Evolutionary conservation across 2,888 invertebrate genomes (phyloP).

Genomic region (Cloeon dipterum): DNA sequence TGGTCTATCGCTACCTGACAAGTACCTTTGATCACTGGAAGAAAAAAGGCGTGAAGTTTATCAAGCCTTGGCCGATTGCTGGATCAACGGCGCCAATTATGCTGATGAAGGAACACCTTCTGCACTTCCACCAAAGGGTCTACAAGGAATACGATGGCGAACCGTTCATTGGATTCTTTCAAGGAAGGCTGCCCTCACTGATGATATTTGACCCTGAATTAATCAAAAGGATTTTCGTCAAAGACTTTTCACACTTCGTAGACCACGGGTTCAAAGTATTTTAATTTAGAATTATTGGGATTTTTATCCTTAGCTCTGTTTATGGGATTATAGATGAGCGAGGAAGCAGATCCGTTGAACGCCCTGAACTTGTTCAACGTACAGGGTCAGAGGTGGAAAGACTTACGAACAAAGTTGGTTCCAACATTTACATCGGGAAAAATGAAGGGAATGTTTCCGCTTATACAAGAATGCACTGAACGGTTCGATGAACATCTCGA

Average conservation of each 20-base stretch:
- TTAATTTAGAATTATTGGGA: not conserved
- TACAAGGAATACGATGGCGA: conserved; percentile 4
- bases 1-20: conserved; percentile 4
- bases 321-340: not conserved
- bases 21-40: conserved; percentile 7
- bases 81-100: conserved; percentile 5
- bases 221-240: conserved; percentile 7
- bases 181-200: conserved; percentile 7
- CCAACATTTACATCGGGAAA: conserved; percentile 5
- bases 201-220: conserved; percentile 7
- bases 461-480: not conserved
- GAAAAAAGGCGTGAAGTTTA: conserved; percentile 4
- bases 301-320: not conserved
- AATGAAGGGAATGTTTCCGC: conserved; percentile 5
- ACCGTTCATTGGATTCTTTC: conserved; percentile 6
- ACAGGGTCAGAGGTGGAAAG: conserved; percentile 4
- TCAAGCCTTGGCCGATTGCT: conserved; percentile 5
- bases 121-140: conserved; percentile 3
- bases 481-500: not conserved
- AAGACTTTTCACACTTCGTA: conserved; percentile 6
- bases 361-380: conserved; percentile 2
- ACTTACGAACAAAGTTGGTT: conserved; percentile 4
- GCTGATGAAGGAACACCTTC: conserved; percentile 3
- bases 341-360: conserved; percentile 4
- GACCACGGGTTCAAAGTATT: conserved; percentile 2